phyloP scores from a whole-genome alignment of 30 jellyfish, hydroid and myxozoan species.

The Turritopsis rubra region DNA sequence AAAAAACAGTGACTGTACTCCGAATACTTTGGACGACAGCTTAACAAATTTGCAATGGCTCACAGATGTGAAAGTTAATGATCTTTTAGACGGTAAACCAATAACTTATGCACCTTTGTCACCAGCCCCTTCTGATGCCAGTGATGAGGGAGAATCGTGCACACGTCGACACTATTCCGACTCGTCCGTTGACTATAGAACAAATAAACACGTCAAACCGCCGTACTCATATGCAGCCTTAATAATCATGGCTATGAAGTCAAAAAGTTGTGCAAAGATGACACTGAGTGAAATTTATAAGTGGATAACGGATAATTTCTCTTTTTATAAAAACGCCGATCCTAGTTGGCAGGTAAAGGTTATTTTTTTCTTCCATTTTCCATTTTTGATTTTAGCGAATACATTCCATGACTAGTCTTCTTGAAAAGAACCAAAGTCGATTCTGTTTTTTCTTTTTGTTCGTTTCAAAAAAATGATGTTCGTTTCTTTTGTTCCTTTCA shows the following conservation, averaged over 20 bases:
- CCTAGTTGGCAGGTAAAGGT: slow-evolving; percentile 99
- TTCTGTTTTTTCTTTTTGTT: too few species aligned
- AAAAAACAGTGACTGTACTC: slow-evolving; percentile 22
- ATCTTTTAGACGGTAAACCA: slow-evolving; percentile 57
- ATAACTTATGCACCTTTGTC: slow-evolving; percentile 72
- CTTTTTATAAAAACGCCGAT: slow-evolving; percentile 89
- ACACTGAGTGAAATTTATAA: slow-evolving; percentile 91
- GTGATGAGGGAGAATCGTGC: slow-evolving; percentile 63
- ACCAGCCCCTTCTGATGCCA: slow-evolving; percentile 90
- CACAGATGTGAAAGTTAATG: slow-evolving; percentile 72
- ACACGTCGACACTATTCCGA: neutral
- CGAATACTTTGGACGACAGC: slow-evolving; percentile 73
- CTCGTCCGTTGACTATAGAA: slow-evolving; percentile 63
- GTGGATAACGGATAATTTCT: slow-evolving; percentile 97
- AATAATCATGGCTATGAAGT: slow-evolving; percentile 98
- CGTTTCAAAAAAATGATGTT: too few species aligned
- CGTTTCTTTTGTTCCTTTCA: too few species aligned
- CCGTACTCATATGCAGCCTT: slow-evolving; percentile 98
- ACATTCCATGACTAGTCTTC: too few species aligned
- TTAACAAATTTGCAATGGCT: slow-evolving; percentile 94
- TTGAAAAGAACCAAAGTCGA: too few species aligned
- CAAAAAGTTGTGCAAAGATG: slow-evolving; percentile 74
- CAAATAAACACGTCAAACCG: slow-evolving; percentile 86
- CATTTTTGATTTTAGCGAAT: too few species aligned
- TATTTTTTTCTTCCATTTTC: neutral